These are phyloP conservation scores for Hirtodrosophila duncani DNA, from an alignment of 2,888 invertebrate genomes.

Conservation along the genomic window DNA sequence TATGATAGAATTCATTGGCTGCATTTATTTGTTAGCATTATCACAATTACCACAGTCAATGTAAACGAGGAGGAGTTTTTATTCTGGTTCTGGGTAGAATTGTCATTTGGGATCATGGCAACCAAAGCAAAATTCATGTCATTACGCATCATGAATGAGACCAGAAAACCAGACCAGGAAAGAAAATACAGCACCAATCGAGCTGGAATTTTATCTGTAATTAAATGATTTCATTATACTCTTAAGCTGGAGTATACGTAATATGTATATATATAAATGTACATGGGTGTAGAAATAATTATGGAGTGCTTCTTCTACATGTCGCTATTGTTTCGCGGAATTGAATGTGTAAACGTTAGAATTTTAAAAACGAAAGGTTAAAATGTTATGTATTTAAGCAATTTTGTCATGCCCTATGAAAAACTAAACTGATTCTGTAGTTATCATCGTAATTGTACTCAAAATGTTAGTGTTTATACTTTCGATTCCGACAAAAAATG, in stretches of 20 bases:
- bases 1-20: neutral
- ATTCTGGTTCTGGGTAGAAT: slow-evolving; percentile 26
- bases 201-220: slow-evolving; percentile 82
- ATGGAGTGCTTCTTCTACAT: too few species aligned
- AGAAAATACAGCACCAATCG: slow-evolving; percentile 84
- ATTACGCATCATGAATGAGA: slow-evolving; percentile 87
- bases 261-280: too few species aligned
- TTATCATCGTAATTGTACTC: too few species aligned
- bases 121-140: slow-evolving; percentile 86
- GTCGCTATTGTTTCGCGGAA: neutral
- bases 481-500: too few species aligned
- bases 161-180: slow-evolving; percentile 86
- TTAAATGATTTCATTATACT: slow-evolving; percentile 2
- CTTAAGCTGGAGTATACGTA: neutral
- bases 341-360: neutral
- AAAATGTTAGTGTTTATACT: too few species aligned
- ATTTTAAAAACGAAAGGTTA: too few species aligned
- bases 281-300: neutral
- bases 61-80: slow-evolving; percentile 19
- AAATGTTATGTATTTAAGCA: neutral
- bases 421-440: too few species aligned
- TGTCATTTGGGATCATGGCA: slow-evolving; percentile 80
- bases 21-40: neutral
- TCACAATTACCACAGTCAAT: slow-evolving; percentile 48
- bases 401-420: too few species aligned